phyloP scores from a whole-genome alignment of 2,113 vertebrate genomes.

The Bufo gargarizans region DNA sequence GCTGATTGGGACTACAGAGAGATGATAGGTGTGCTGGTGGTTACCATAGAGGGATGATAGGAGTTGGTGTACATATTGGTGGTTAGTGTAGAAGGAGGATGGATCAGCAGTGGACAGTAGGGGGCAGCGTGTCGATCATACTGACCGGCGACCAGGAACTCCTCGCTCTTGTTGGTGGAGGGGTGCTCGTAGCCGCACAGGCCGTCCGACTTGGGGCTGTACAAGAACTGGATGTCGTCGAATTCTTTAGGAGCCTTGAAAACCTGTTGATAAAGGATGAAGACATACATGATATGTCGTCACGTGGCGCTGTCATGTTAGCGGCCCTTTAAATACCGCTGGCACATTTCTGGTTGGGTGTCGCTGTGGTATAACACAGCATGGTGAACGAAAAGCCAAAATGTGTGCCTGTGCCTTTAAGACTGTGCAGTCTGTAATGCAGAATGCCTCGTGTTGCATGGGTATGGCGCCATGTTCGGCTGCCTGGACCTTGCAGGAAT shows the following conservation, averaged over 20 bases:
- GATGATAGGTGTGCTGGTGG: neutral
- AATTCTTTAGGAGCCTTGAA: conserved; percentile 63
- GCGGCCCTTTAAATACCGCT: no score
- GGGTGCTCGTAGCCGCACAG: conserved; percentile 66
- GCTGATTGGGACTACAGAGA: neutral
- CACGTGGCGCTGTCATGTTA: no score
- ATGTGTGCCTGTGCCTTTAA: no score
- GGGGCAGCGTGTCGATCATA: neutral
- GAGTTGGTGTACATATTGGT: no score
- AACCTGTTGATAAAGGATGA: conserved; percentile 59
- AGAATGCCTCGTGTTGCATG: neutral
- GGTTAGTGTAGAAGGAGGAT: neutral
- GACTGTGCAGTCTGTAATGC: neutral
- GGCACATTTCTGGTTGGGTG: no score
- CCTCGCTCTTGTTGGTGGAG: conserved; percentile 61
- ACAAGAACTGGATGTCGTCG: conserved; percentile 58
- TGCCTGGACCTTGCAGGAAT: neutral
- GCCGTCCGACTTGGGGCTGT: conserved; percentile 65
- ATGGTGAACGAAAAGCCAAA: no score
- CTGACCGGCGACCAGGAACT: conserved; percentile 68
- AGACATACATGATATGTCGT: no score
- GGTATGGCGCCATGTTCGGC: neutral
- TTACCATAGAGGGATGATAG: neutral
- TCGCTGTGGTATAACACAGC: no score
- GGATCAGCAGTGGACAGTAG: neutral